Evolutionary conservation across 2,113 vertebrate genomes (phyloP).

Genomic region (Myanophis thanlyinensis): DNA sequence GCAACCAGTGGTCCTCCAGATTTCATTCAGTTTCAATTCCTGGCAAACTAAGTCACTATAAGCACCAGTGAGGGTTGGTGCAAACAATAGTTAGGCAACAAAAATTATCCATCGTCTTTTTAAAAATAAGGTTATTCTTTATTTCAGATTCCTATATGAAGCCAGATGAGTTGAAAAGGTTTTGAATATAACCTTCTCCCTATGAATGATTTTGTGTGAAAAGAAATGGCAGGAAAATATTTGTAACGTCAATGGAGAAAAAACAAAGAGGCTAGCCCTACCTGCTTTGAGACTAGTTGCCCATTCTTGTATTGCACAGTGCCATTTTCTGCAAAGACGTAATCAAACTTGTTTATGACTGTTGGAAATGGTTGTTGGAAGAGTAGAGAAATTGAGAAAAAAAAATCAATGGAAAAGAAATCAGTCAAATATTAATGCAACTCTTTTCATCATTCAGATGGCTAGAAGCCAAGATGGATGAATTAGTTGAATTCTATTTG

Average conservation of each 20-base stretch:
- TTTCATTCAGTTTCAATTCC: neutral
- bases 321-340: slow-evolving; percentile 96
- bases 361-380: neutral
- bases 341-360: slow-evolving; percentile 96
- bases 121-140: neutral
- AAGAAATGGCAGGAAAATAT: neutral
- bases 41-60: neutral
- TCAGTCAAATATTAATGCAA: neutral
- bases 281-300: slow-evolving; percentile 89
- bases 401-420: slow-evolving; percentile 15
- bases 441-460: neutral
- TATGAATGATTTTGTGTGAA: neutral
- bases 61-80: neutral
- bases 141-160: neutral
- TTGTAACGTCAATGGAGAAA: neutral
- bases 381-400: neutral
- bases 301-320: slow-evolving; percentile 97
- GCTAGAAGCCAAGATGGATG: neutral
- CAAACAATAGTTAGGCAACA: neutral
- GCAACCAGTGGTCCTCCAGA: neutral
- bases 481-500: neutral
- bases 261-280: slow-evolving; percentile 49
- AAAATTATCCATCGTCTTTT: neutral
- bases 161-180: rapidly evolving
- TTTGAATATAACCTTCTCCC: neutral